Evolutionary conservation across 2,888 invertebrate genomes (phyloP), one percentile per base, ranked within the genome.

Genomic region (Apamea sordens): DNA sequence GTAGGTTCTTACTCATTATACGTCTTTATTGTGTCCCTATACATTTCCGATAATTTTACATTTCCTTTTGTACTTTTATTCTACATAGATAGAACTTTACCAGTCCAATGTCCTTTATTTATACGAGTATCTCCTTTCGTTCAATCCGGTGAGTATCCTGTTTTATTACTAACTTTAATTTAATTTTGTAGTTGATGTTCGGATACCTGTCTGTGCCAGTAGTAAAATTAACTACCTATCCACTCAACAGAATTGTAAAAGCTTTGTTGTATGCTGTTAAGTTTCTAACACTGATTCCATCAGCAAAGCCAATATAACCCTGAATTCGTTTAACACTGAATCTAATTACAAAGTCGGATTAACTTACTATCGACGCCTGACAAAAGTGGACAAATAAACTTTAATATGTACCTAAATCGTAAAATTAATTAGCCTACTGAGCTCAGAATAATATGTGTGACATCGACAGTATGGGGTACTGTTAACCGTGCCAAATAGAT

Each of bases 401-500:
- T 63, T 44, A 56, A 68, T 78, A 36, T 50, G 47, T 61, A 41
- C 47, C 18, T 41, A 67, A 59, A 75, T 74, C 59, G 67, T 86
- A 68, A 79, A 83, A 79, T 76, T 80, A 86, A 89, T 86, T 84
- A 84, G 67, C 83, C 88, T 88, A 89, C 78, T 85, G 65, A 77
- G 75, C 81, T 63, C 72, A 75, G 50, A 76, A 82, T 84, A 80
- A 83, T 86, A 89, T 83, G 85, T 86, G 89, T 93, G 93, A 94
- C 94, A 94, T 93, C 93, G 93, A 92, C 91, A 89, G 90, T 90
- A 87, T 85, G 80, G 83, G 86, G 89, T 94, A 95, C 95, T 93
- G 95, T 96, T 96, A 95, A 83, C 76, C 90, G 94, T 89, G 92
- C 95, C 94, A 94, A 94, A 93, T 93, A 91, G 89, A 91, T 88